These are phyloP conservation scores for Phrynocephalus vlangalii DNA, from an alignment of 2,797 vertebrate genomes.

Conservation along the genomic window DNA sequence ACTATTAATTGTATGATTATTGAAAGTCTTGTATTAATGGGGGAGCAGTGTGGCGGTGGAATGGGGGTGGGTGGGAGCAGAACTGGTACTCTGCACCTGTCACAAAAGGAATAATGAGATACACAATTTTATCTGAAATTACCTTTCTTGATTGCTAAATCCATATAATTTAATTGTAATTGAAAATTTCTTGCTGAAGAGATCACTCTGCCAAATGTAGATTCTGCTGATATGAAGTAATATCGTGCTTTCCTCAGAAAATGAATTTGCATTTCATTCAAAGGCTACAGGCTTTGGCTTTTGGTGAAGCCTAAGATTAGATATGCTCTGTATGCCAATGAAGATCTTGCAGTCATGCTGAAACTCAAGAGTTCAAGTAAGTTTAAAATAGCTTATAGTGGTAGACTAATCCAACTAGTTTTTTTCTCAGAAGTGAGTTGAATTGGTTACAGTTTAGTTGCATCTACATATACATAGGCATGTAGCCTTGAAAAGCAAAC, in stretches of 20 bases:
- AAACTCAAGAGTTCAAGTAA: conserved; percentile 26
- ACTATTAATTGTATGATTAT: background rate
- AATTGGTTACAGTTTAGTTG: background rate
- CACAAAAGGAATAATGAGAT: background rate
- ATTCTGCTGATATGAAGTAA: conserved; percentile 20
- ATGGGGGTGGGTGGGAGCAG: background rate
- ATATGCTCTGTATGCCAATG: conserved; percentile 40
- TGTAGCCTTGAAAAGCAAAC: too few relatives aligned
- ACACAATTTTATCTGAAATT: conserved; percentile 4
- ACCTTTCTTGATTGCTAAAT: conserved; percentile 20
- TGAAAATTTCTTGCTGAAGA: background rate
- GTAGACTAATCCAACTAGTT: background rate
- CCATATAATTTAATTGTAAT: conserved; percentile 2
- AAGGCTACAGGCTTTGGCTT: conserved; percentile 47
- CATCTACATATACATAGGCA: background rate
- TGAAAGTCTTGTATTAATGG: conserved; percentile 9
- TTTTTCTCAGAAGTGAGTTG: background rate
- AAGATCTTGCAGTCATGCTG: conserved; percentile 48
- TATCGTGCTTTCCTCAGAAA: conserved; percentile 40
- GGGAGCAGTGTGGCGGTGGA: too few relatives aligned
- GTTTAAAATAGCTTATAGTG: background rate
- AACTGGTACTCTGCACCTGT: conserved; percentile 17
- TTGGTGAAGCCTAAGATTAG: conserved; percentile 50
- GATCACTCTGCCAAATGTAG: conserved; percentile 11
- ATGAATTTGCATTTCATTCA: conserved; percentile 52